phyloP scores from a whole-genome alignment of 2,888 invertebrate species.

The Melinaea marsaeus region DNA sequence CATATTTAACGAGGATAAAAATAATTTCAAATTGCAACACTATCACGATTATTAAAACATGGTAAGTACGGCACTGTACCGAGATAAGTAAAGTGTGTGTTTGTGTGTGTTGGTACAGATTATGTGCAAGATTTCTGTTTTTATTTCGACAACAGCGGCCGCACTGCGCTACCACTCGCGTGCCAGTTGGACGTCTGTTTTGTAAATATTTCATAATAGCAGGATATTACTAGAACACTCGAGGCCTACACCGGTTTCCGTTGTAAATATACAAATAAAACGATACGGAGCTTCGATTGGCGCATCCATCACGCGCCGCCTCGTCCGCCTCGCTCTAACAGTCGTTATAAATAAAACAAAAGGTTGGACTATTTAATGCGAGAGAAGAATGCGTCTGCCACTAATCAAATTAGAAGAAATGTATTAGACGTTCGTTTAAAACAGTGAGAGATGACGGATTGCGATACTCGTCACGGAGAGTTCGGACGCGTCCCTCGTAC shows the following conservation, averaged over 20 bases:
- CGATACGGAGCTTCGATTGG: conserved; percentile 26
- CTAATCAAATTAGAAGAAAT: conserved; percentile 28
- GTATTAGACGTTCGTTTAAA: conserved; percentile 17
- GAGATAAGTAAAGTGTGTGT: too few relatives aligned
- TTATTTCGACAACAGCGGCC: too few relatives aligned
- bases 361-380: conserved; percentile 14
- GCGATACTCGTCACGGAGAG: too few relatives aligned
- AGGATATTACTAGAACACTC: background rate
- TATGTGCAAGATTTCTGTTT: too few relatives aligned
- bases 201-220: conserved; percentile 5
- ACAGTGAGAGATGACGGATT: conserved; percentile 12
- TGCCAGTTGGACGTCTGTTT: background rate
- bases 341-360: conserved; percentile 28
- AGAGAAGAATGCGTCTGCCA: conserved; percentile 15
- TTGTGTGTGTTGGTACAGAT: too few relatives aligned
- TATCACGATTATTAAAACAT: background rate
- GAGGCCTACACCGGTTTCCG: conserved; percentile 8
- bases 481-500: too few relatives aligned
- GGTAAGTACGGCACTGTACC: background rate
- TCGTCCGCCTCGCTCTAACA: conserved; percentile 19
- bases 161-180: background rate
- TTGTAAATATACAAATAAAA: conserved; percentile 27
- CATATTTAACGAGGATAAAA: background rate
- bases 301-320: conserved; percentile 24
- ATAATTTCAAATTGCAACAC: background rate